phyloP scores from a whole-genome alignment of 1,140 invertebrate species.

The Gryon sp. region DNA sequence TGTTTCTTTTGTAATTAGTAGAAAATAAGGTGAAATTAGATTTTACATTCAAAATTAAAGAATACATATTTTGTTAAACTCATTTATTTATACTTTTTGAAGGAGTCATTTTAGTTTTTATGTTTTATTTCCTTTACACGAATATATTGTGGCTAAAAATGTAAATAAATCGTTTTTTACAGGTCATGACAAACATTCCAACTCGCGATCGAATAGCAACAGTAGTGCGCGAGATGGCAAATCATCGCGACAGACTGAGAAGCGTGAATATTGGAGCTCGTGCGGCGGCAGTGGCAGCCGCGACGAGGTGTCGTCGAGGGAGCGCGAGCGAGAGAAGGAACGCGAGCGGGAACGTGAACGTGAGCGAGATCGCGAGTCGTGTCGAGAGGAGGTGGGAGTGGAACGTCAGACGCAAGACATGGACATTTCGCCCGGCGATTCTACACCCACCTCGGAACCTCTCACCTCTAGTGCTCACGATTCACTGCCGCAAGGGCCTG shows the following conservation, averaged over 20 bases:
- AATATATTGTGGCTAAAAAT: too few species aligned
- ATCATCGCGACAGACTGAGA: constrained; percentile 78
- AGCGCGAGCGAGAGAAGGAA: constrained; percentile 71
- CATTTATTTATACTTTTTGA: too few species aligned
- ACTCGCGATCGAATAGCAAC: constrained; percentile 83
- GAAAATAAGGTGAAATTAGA: too few species aligned
- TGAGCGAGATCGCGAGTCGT: constrained; percentile 72
- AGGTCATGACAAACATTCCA: constrained; percentile 89
- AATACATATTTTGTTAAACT: too few species aligned
- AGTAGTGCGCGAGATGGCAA: constrained; percentile 78
- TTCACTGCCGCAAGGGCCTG: constrained; percentile 79
- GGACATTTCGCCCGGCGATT: constrained; percentile 92
- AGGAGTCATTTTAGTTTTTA: too few species aligned
- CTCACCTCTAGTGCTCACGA: constrained; percentile 74
- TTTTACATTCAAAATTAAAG: too few species aligned
- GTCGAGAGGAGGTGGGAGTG: constrained; percentile 71
- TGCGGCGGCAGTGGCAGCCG: constrained; percentile 71
- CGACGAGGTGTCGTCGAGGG: constrained; percentile 69
- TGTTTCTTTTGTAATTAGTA: too few species aligned
- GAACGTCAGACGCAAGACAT: constrained; percentile 85
- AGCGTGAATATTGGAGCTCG: constrained; percentile 78
- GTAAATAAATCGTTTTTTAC: constrained; percentile 18
- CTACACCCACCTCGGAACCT: constrained; percentile 88
- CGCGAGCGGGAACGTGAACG: constrained; percentile 73
- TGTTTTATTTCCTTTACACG: too few species aligned